Evolutionary conservation across 1,140 invertebrate species (phyloP), one percentile per base, ranked within the genome.

Genomic region (Euschistus heros): DNA sequence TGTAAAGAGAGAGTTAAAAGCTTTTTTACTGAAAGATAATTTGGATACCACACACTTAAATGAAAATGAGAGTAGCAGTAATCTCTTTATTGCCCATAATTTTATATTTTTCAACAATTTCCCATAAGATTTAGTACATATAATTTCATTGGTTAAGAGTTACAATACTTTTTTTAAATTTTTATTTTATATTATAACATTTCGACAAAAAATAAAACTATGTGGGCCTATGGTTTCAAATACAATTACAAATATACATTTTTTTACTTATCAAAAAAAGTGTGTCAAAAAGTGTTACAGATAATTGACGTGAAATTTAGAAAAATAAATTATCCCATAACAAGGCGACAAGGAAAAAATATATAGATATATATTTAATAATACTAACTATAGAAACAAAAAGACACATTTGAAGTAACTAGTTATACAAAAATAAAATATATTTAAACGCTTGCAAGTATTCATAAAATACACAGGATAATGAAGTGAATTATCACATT

Each of bases 261-360:
- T 50, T 44, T 50, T 18, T 18, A 20, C 5, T 18, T 50, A 50
- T 13, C n/a, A 18, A 22, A 18, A 50, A 50, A 50, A 20, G 47
- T 50, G 47, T 22, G 5, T 20, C n/a, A 20, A 50, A 18, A 50
- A 20, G n/a, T 50, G 3, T 20, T 50, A 22, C 47, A 27, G 18
- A 24, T 57, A 57, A 57, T 57, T 57, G 54, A 57, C 54, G 54
- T 57, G 54, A 57, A 57, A 57, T 57, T 57, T 57, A 57, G 54
- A 57, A 57, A 57, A 57, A 57, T 57, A 57, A 50, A 18, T 50
- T 14, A 50, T 50, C 6, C 33, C 33, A 37, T 37, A 50, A 57
- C 54, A 57, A 57, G 54, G 54, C 54, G 24, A 24, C 54, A 26
- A 57, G 54, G 24, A 37, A 37, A n/a, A 57, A 57, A 24, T 57